These are phyloP conservation scores for Hypsibius dujardini DNA, from an alignment of 1,140 invertebrate genomes.

Conservation along the genomic window DNA sequence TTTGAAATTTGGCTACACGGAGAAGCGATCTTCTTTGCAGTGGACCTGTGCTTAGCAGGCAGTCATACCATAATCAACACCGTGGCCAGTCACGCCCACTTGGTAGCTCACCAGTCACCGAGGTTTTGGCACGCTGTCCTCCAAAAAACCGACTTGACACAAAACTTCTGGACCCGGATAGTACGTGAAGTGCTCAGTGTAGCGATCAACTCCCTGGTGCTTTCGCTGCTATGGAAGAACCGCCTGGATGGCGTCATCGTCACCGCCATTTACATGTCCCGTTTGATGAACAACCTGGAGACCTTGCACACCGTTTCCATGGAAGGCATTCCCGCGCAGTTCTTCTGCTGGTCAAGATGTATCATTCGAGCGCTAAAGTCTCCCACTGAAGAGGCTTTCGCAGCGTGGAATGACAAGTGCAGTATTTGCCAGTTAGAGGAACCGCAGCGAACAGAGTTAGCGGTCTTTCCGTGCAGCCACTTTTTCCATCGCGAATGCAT, in stretches of 20 bases:
- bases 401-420: conserved; percentile 11
- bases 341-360: conserved; percentile 15
- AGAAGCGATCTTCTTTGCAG: background rate
- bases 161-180: background rate
- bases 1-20: conserved; percentile 14
- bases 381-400: background rate
- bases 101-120: background rate
- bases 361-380: background rate
- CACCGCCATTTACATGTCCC: background rate
- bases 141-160: background rate
- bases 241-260: background rate
- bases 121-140: background rate
- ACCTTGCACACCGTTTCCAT: background rate
- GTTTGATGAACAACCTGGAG: background rate
- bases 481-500: conserved; percentile 14
- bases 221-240: conserved; percentile 7
- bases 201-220: background rate
- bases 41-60: background rate
- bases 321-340: background rate
- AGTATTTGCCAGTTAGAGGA: conserved; percentile 13
- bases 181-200: background rate
- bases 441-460: background rate
- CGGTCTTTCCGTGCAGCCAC: background rate
- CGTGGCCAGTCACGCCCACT: background rate
- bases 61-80: background rate